Percentiles rank a stretch among this genome's conserved stretches.
Conservation (phyloP, 2,797 vertebrate species). For the Aselliscus stoliczkanus region DNA sequence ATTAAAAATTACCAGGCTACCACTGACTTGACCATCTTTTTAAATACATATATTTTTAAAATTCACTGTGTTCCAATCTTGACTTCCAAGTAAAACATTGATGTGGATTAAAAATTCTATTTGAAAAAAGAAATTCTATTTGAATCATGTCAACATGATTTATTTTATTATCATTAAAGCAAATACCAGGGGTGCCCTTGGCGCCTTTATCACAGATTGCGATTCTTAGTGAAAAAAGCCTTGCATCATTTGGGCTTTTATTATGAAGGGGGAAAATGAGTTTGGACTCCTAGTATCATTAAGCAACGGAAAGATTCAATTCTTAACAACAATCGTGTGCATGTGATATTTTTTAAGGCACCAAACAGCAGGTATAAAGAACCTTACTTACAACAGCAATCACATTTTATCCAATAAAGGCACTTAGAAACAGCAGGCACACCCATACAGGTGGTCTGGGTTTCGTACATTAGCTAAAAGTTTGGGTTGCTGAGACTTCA, state of each 20-base stretch:
- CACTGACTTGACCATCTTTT: neutral
- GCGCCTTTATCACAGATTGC: neutral
- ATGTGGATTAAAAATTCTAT: neutral
- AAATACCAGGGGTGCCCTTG: neutral
- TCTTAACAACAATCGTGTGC: neutral
- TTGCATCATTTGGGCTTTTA: neutral
- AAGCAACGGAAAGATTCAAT: neutral
- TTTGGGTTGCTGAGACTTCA: neutral
- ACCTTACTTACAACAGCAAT: constrained; percentile 16
- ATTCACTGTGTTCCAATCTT: neutral
- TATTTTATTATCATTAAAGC: neutral
- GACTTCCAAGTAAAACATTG: neutral
- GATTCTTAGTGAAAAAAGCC: neutral
- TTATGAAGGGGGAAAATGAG: neutral
- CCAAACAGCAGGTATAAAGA: neutral
- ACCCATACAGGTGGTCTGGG: neutral
- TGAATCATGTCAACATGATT: neutral
- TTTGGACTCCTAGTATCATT: neutral
- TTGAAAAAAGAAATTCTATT: neutral
- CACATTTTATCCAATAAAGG: constrained; percentile 10
- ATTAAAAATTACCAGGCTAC: neutral
- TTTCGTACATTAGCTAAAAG: constrained; percentile 40
- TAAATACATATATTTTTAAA: neutral
- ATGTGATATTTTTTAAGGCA: constrained; percentile 42
- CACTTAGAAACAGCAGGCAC: neutral